phyloP scores from a whole-genome alignment of 2,888 invertebrate species.

The Aplocera efformata region DNA sequence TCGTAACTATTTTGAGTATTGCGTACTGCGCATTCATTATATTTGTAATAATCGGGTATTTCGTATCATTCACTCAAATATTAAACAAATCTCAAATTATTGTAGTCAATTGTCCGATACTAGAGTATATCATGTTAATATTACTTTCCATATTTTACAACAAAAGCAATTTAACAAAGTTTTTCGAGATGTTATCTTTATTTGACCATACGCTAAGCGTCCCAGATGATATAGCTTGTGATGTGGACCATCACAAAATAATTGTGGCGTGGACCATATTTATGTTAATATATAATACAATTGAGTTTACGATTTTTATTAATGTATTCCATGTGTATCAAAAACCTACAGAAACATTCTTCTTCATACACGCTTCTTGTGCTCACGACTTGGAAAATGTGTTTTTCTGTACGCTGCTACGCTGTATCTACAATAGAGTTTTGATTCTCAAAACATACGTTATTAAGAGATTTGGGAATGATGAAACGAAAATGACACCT shows the following conservation, averaged over 20 bases:
- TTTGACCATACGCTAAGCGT: slow-evolving; percentile 50
- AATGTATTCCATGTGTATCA: neutral
- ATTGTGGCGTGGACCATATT: slow-evolving; percentile 20
- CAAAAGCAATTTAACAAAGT: slow-evolving; percentile 32
- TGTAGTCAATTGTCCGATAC: slow-evolving; percentile 33
- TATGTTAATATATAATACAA: slow-evolving; percentile 25
- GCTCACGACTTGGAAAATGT: slow-evolving; percentile 49
- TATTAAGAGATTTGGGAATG: slow-evolving; percentile 32
- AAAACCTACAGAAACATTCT: neutral
- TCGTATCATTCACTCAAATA: neutral
- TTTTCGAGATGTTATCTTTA: slow-evolving; percentile 37
- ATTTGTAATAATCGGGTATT: too few relatives aligned
- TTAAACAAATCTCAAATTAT: slow-evolving; percentile 3
- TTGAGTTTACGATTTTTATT: slow-evolving; percentile 30
- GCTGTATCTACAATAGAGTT: slow-evolving; percentile 42
- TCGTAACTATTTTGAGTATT: too few relatives aligned
- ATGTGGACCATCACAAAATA: too few relatives aligned
- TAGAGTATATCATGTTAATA: slow-evolving; percentile 41
- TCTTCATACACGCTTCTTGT: slow-evolving; percentile 10
- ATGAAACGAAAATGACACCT: slow-evolving; percentile 21
- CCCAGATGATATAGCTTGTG: slow-evolving; percentile 29
- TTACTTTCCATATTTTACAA: slow-evolving; percentile 32
- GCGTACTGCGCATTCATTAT: too few relatives aligned
- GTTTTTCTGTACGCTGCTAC: slow-evolving; percentile 42
- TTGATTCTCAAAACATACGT: slow-evolving; percentile 49